Evolutionary conservation across 2,888 invertebrate species (phyloP).

Genomic region (Dusona sp.): DNA sequence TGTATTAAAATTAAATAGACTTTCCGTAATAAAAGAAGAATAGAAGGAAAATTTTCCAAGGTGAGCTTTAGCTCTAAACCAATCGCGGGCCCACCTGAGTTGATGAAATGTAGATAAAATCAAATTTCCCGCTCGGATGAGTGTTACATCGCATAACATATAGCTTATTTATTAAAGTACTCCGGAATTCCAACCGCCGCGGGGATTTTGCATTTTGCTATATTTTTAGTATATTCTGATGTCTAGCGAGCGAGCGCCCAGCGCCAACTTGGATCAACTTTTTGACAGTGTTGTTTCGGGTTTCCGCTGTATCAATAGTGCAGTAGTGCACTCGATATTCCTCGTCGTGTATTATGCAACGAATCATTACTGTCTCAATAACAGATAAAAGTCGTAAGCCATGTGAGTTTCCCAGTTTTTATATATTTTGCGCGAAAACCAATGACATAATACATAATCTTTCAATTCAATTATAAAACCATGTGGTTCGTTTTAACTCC

Average conservation of each 20-base stretch:
- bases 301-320: too few species aligned
- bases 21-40: too few species aligned
- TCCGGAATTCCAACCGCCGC: not conserved
- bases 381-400: constrained; percentile 31
- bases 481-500: not conserved
- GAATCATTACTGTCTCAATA: constrained; percentile 10
- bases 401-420: constrained; percentile 22
- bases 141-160: too few species aligned
- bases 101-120: too few species aligned
- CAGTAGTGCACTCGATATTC: not conserved
- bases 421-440: not conserved
- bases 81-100: too few species aligned
- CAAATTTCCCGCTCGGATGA: too few species aligned
- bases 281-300: constrained; percentile 14
- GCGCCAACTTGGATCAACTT: constrained; percentile 6
- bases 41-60: too few species aligned
- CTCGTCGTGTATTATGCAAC: constrained; percentile 44
- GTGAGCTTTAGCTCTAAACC: too few species aligned
- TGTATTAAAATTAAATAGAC: too few species aligned
- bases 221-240: too few species aligned
- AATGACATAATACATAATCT: constrained; percentile 15
- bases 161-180: not conserved
- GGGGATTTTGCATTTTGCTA: not conserved
- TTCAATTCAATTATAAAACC: not conserved
- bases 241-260: not conserved